These are phyloP conservation scores for Brenthis hecate DNA, from an alignment of 2,888 invertebrate genomes.

Conservation along the genomic window DNA sequence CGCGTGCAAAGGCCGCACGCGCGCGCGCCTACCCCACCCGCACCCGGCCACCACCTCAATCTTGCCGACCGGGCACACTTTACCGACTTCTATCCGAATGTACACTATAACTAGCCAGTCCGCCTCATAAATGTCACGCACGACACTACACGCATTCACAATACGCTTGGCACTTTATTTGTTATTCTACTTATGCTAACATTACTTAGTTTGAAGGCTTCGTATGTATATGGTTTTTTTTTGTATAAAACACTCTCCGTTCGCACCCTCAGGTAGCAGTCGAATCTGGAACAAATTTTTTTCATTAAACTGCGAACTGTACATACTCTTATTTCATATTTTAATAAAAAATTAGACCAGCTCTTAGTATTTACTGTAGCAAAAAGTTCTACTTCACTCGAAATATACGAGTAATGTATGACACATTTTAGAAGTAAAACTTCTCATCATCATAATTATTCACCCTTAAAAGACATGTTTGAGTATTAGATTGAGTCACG, in stretches of 20 bases:
- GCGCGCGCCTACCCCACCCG: conserved; percentile 80
- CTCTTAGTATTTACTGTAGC: neutral
- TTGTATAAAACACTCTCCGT: conserved; percentile 47
- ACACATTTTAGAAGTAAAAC: conserved; percentile 12
- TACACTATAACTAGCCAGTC: conserved; percentile 22
- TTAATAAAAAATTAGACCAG: neutral
- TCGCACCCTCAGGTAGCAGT: conserved; percentile 49
- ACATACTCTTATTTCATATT: neutral
- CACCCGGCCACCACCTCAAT: conserved; percentile 80
- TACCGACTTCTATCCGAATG: conserved; percentile 27
- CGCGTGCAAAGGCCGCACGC: conserved; percentile 79
- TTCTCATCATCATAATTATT: conserved; percentile 18
- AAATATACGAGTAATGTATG: neutral
- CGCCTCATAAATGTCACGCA: conserved; percentile 23
- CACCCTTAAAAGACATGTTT: conserved; percentile 18
- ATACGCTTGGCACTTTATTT: conserved; percentile 58
- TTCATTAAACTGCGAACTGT: conserved; percentile 36
- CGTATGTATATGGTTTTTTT: conserved; percentile 61
- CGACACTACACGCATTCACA: conserved; percentile 26
- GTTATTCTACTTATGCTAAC: conserved; percentile 56
- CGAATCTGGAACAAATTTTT: conserved; percentile 69
- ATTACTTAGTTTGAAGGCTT: conserved; percentile 71
- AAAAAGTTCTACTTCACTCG: neutral
- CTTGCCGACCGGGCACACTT: conserved; percentile 56
- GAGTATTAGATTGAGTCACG: conserved; percentile 46